Conservation (phyloP, 2,888 invertebrate genomes). For the Caenorhabditis auriculariae region DNA sequence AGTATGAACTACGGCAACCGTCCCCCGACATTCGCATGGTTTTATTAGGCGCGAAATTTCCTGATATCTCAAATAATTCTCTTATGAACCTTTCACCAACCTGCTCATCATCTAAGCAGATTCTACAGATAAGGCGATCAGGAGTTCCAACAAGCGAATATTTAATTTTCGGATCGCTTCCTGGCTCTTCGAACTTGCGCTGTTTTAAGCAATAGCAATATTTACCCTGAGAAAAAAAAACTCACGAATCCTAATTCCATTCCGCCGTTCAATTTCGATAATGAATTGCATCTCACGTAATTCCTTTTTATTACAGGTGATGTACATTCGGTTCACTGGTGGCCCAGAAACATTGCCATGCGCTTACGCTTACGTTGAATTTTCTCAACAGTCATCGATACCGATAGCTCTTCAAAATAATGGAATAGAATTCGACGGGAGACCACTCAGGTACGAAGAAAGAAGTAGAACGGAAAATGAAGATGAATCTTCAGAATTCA, state of each 20-base stretch:
- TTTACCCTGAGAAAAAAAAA: background rate
- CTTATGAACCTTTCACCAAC: background rate
- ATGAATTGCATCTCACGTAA: background rate
- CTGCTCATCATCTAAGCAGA: conserved; percentile 23
- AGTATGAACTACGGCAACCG: conserved; percentile 35
- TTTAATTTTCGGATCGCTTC: no score
- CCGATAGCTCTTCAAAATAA: conserved; percentile 81
- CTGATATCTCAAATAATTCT: background rate
- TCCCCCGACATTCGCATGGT: conserved; percentile 37
- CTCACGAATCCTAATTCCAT: background rate
- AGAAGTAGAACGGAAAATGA: background rate
- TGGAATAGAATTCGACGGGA: conserved; percentile 76
- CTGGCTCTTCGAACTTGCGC: no score
- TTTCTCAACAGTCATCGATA: conserved; percentile 86
- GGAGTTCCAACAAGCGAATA: no score
- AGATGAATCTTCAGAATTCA: conserved; percentile 70
- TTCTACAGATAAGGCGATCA: conserved; percentile 19
- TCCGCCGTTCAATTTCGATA: background rate
- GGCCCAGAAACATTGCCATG: conserved; percentile 73
- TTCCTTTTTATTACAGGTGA: conserved; percentile 72
- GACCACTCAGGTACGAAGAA: conserved; percentile 68
- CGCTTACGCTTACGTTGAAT: conserved; percentile 83
- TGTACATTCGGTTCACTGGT: conserved; percentile 83
- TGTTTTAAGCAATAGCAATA: background rate
- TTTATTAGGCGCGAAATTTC: conserved; percentile 14